phyloP scores from a whole-genome alignment of 1,140 invertebrate species.

The Melanaphis sacchari region DNA sequence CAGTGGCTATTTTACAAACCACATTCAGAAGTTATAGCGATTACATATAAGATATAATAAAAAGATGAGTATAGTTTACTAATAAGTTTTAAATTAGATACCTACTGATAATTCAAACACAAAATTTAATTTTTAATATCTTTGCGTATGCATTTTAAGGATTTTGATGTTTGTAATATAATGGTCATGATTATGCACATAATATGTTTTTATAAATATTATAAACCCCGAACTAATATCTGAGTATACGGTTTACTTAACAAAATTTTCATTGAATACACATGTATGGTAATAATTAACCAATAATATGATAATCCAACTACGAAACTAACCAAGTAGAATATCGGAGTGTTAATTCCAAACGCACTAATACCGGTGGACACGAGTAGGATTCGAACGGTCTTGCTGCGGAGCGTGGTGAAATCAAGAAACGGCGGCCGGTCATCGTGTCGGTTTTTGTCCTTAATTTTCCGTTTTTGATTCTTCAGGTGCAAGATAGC shows the following conservation, averaged over 20 bases:
- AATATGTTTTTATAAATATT: too few relatives aligned
- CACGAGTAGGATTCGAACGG: conserved; percentile 81
- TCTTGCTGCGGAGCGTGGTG: conserved; percentile 81
- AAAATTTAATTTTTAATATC: not conserved
- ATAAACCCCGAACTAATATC: too few relatives aligned
- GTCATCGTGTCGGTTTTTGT: conserved; percentile 77
- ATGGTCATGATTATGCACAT: too few relatives aligned
- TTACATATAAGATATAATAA: too few relatives aligned
- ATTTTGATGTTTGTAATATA: too few relatives aligned
- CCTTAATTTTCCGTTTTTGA: conserved; percentile 84
- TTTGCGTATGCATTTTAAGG: not conserved
- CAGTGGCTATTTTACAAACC: not conserved
- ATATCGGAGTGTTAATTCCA: conserved; percentile 86
- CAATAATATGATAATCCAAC: not conserved
- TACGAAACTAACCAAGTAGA: conserved; percentile 73
- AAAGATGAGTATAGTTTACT: not conserved
- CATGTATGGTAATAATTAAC: too few relatives aligned
- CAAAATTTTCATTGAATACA: too few relatives aligned
- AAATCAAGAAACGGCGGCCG: conserved; percentile 86
- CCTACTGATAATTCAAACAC: not conserved
- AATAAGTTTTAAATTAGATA: not conserved
- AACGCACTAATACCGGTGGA: conserved; percentile 78
- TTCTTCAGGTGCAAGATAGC: conserved; percentile 91
- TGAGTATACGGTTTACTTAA: too few relatives aligned
- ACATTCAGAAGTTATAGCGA: not conserved